phyloP scores from a whole-genome alignment of 2,888 invertebrate genomes.

The Teinopalpus imperialis region DNA sequence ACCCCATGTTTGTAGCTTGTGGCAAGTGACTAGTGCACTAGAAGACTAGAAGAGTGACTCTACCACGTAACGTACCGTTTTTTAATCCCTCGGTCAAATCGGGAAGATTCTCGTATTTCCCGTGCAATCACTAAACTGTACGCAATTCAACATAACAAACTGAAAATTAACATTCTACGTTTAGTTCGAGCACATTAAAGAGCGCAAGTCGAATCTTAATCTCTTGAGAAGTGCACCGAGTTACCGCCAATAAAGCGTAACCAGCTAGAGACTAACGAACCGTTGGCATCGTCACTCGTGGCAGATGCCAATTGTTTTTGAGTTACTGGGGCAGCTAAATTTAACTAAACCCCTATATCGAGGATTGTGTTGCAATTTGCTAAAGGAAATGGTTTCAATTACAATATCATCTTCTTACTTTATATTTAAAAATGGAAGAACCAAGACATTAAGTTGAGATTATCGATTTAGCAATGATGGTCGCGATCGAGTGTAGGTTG shows the following conservation, averaged over 20 bases:
- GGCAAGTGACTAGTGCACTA: too few relatives aligned
- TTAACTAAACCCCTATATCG: not conserved
- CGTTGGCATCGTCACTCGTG: not conserved
- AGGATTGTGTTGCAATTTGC: not conserved
- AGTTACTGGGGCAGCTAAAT: not conserved
- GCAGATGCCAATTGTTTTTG: slow-evolving; percentile 7
- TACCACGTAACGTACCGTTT: too few relatives aligned
- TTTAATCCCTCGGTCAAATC: too few relatives aligned
- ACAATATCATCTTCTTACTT: too few relatives aligned
- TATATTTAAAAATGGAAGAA: too few relatives aligned
- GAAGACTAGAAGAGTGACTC: too few relatives aligned
- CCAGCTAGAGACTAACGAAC: slow-evolving; percentile 14
- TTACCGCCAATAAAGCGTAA: slow-evolving; percentile 12
- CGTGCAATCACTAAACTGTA: not conserved
- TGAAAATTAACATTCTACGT: slow-evolving; percentile 2
- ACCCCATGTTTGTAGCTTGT: too few relatives aligned
- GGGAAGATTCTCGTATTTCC: too few relatives aligned
- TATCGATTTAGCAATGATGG: too few relatives aligned
- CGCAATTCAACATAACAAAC: not conserved
- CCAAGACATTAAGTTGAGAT: too few relatives aligned
- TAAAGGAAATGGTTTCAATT: not conserved
- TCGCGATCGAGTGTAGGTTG: too few relatives aligned
- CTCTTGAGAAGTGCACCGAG: slow-evolving; percentile 8
- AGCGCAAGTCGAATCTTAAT: slow-evolving; percentile 14
- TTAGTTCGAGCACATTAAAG: slow-evolving; percentile 15